Conservation (phyloP, 2,113 vertebrate genomes). For the Amazona guildingii region DNA sequence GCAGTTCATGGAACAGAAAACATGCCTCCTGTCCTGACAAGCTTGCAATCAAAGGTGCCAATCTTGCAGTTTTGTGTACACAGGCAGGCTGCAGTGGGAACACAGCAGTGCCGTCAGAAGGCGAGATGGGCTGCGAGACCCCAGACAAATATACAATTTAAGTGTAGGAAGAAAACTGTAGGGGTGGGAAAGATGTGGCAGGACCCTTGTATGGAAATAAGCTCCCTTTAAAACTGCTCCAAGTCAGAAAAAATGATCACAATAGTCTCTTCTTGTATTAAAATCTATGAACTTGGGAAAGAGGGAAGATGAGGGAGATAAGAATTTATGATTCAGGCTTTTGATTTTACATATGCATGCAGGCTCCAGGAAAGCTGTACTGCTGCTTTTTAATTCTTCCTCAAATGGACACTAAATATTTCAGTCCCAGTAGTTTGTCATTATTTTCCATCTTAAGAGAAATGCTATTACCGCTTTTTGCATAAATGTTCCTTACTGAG, state of each 20-base stretch:
- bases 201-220: background rate
- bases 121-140: fast-evolving
- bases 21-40: background rate
- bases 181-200: background rate
- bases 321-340: background rate
- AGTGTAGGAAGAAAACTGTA: background rate
- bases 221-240: background rate
- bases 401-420: slow-evolving; percentile 35
- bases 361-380: background rate
- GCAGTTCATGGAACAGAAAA: background rate
- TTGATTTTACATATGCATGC: slow-evolving; percentile 11
- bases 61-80: background rate
- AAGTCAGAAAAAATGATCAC: background rate
- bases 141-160: background rate
- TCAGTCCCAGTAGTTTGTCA: background rate
- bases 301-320: background rate
- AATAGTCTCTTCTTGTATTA: background rate
- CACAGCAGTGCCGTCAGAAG: fast-evolving
- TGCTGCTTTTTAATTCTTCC: slow-evolving; percentile 35
- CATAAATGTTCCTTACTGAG: background rate
- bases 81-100: background rate
- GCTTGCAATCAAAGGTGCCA: background rate
- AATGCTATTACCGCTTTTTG: background rate
- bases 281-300: background rate
- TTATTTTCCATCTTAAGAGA: slow-evolving; percentile 20